Conservation (phyloP, 2,797 vertebrate species). For the Florisuga fusca region DNA sequence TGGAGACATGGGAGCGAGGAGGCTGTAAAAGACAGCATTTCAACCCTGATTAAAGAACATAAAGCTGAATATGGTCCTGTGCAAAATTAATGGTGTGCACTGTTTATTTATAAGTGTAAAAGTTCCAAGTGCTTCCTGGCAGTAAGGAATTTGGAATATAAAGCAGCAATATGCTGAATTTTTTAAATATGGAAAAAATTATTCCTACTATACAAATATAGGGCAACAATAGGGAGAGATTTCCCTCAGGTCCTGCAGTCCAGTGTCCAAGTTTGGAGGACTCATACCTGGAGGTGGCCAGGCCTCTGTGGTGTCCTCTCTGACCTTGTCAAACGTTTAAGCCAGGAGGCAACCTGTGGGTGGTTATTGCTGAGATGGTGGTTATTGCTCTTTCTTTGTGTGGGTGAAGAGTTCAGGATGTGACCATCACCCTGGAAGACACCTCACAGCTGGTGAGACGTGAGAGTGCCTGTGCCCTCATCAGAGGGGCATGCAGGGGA, state of each 20-base stretch:
- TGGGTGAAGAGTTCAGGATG: not conserved
- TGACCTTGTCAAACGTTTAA: not conserved
- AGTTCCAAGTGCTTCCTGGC: not conserved
- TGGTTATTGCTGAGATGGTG: fast-evolving
- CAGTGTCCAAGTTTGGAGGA: not conserved
- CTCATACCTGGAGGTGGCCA: not conserved
- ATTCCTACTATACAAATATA: not conserved
- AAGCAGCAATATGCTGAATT: fast-evolving
- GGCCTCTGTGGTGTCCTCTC: fast-evolving
- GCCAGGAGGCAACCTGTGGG: not conserved
- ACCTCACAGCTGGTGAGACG: fast-evolving
- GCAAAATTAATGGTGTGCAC: not conserved
- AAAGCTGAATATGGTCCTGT: not conserved
- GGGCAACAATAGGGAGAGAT: not conserved
- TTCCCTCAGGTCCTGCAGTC: not conserved
- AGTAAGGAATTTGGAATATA: not conserved
- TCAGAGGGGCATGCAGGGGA: fast-evolving
- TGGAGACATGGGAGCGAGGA: not conserved
- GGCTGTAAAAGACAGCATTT: not conserved
- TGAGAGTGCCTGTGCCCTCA: fast-evolving
- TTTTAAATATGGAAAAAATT: not conserved
- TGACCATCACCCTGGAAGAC: not conserved
- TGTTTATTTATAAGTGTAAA: not conserved
- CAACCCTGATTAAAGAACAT: not conserved
- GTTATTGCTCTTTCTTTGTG: not conserved